Base-by-base conservation (phyloP, 2,888 invertebrate genomes). In the Polietes domitor region DNA sequence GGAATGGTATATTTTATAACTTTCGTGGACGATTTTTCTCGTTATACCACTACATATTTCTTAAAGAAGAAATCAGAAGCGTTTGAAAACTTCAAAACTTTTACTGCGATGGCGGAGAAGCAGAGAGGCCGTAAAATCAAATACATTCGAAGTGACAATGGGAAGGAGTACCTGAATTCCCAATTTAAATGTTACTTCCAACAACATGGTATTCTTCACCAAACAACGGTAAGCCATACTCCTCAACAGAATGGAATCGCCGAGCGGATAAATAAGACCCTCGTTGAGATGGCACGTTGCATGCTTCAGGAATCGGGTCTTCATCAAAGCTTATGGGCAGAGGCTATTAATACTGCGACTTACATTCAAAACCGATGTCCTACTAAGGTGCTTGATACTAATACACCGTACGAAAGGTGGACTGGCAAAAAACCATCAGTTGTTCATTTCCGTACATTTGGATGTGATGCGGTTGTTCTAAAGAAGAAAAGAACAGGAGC, bases 221-320 rank as follows among this genome's bases (percentile, higher is more conserved):
- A 85, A 71, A 77, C 68, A 68, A 75, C 86, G 0, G 78, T 79
- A 17, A 58, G 72, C 24, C 85, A 87, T 41, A 86, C 84, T 17
- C 86, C 85, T 1, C 85, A 87, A 71, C 86, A 86, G 75, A 87
- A 87, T 58, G 86, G 87, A 12, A 19, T 63, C 37, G 63, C 63
- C 4, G 32, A 63, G 37, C n/a, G 28, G 2, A 37, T 17, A 32
- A 63, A 50, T 17, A n/a, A 37, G 1, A 63, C 63, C 10, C 4
- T 63, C 6, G 7, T n/a, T 5, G 37, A 37, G 6, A 61, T 61
- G 50, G 15, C 71, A n/a, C 26, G 61, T 15, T 26, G 28, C 2
- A 61, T 61, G 61, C 70, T 86, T 84, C 4, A 28, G 28, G 28
- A 61, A 4, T 10, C 61, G 15, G n/a, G n/a, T 12, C 10, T n/a